A percentile compares a stretch with the other conserved stretches of the same genome.
phyloP scores from a whole-genome alignment of 2,113 vertebrate species.

The Onychostruthus taczanowskii region DNA sequence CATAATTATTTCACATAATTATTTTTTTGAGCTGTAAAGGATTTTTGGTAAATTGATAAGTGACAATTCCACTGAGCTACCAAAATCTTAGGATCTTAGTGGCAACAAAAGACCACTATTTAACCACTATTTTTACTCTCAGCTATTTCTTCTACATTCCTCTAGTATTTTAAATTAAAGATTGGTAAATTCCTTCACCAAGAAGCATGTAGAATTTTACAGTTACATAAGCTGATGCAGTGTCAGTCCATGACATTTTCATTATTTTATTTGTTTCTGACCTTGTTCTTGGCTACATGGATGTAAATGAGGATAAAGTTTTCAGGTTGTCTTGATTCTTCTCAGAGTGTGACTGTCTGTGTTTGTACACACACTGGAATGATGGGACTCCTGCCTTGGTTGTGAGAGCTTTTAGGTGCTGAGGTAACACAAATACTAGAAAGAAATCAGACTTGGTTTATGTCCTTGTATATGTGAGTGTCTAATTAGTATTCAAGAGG shows the following conservation, averaged over 20 bases:
- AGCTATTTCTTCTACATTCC: background rate
- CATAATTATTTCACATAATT: background rate
- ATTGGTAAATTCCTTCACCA: background rate
- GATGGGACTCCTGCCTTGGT: background rate
- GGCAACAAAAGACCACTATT: background rate
- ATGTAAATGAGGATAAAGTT: slow-evolving; percentile 2
- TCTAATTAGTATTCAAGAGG: slow-evolving; percentile 31
- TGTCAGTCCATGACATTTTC: background rate
- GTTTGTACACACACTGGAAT: background rate
- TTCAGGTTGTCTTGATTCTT: background rate
- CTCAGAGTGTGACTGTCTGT: background rate
- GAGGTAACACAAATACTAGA: slow-evolving; percentile 3
- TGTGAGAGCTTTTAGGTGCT: background rate
- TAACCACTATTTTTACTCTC: background rate
- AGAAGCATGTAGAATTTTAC: slow-evolving; percentile 23
- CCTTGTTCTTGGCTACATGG: background rate
- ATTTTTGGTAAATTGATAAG: background rate
- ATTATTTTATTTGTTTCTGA: background rate
- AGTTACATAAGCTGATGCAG: background rate
- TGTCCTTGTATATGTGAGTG: background rate
- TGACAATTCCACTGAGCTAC: background rate
- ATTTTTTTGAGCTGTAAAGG: background rate
- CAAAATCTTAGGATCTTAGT: background rate
- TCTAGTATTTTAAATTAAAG: slow-evolving; percentile 20
- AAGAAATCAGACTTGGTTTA: background rate